phyloP scores from a whole-genome alignment of 2,113 vertebrate species.

The Puffinus mauretanicus region DNA sequence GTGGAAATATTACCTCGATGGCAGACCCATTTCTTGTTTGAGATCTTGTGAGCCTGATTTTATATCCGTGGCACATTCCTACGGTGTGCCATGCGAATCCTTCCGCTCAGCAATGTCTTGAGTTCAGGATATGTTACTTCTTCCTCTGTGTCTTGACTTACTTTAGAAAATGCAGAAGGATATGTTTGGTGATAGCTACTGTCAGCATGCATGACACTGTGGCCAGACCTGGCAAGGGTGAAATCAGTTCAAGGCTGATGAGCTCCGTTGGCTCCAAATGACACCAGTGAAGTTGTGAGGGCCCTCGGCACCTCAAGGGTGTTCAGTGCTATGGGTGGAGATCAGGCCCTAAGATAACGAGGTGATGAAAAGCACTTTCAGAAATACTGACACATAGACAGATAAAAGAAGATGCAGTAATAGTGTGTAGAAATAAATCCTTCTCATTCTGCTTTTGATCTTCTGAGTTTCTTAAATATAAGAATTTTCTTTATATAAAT shows the following conservation, averaged over 20 bases:
- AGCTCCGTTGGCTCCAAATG: background rate
- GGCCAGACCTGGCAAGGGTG: background rate
- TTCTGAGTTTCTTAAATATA: background rate
- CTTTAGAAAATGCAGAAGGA: background rate
- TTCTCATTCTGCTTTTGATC: constrained; percentile 22
- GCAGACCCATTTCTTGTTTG: background rate
- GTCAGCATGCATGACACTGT: background rate
- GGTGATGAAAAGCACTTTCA: constrained; percentile 38
- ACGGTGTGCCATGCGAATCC: fast-evolving
- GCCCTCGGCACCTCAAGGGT: background rate
- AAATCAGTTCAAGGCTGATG: background rate
- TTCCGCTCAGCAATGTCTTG: background rate
- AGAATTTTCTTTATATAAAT: background rate
- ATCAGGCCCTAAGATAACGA: background rate
- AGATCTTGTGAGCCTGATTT: background rate
- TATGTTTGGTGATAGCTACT: background rate
- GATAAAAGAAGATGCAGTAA: constrained; percentile 29
- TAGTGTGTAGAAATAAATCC: constrained; percentile 17
- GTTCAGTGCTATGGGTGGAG: background rate
- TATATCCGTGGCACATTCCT: background rate
- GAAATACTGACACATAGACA: background rate
- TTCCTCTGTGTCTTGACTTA: background rate
- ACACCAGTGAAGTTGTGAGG: background rate
- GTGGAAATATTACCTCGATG: background rate
- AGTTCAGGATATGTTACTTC: background rate